Base-by-base conservation (phyloP, 2,888 invertebrate species). In the Ditula angustiorana region DNA sequence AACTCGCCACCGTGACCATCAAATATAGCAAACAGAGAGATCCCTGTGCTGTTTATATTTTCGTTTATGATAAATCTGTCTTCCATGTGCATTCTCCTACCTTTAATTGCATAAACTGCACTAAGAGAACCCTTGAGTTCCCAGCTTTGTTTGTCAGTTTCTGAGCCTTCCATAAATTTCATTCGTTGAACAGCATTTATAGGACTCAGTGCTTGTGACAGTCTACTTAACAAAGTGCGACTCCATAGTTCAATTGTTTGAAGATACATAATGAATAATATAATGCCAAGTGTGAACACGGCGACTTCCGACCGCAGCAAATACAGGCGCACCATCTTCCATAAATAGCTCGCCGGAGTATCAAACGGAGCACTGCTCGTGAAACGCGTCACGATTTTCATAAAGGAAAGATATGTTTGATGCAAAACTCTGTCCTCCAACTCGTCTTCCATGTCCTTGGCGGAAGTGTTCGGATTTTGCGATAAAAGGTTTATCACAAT, bases 1-100 rank as follows among this genome's bases (percentile, higher is more conserved):
- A 97, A 97, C 92, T 98, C 98, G 41, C 98, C 99, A 56, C 98
- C 99, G 85, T 99, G 98, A 0, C 98, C 98, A 90, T 99, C 98
- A 85, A 98, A 98, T 72, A 99, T 96, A 47, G 98, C 98, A 90
- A 97, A 98, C 65, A 99, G 92, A 19, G 97, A 96, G 59, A 98
- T 96, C 21, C 96, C 97, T 19, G 97, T 97, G 73, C 96, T 95
- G 82, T 96, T 96, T 59, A 98, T 95, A 80, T 98, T 96, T 85
- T 96, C 96, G 72, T 97, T 96, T 58, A 98, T 95, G 61, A 97
- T 97, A 86, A 97, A 98, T 79, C 98, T 94, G 87, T 99, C 98
- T 93, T 99, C 99, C 98, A 99, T 99, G 72, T 96, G 96, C 69
- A 96, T 95, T 78, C 98, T 93, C 70, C 98, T 94, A 1, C 99